phyloP scores from a whole-genome alignment of 1,140 invertebrate genomes.

The Oppia nitens region DNA sequence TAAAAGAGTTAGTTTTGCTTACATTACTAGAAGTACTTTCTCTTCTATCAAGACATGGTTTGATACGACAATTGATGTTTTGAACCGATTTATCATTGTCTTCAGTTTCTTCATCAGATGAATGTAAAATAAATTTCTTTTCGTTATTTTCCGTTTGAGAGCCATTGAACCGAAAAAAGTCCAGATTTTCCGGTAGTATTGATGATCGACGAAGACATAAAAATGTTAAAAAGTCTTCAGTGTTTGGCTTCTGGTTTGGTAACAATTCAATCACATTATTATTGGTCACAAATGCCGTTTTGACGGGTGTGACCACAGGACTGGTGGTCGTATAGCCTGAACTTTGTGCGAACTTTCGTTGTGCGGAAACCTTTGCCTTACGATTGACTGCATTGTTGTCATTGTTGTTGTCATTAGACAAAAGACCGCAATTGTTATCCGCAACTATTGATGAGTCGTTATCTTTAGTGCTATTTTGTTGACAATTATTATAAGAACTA shows the following conservation, averaged over 20 bases:
- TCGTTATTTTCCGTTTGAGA: background rate
- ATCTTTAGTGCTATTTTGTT: background rate
- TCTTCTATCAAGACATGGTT: conserved; percentile 17
- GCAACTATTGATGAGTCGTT: too few relatives aligned
- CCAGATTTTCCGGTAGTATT: conserved; percentile 49
- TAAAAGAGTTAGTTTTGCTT: background rate
- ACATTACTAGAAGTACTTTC: conserved; percentile 12
- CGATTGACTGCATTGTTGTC: background rate
- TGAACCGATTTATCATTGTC: background rate
- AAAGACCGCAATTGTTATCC: too few relatives aligned
- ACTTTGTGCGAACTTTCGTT: conserved; percentile 59
- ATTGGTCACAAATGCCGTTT: conserved; percentile 36
- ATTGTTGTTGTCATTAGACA: background rate
- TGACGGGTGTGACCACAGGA: conserved; percentile 37
- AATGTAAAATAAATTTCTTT: too few relatives aligned
- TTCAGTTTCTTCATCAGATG: background rate
- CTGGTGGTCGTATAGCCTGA: conserved; percentile 46
- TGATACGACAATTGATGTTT: conserved; percentile 1
- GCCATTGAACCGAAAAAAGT: conserved; percentile 43
- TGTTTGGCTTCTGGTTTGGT: conserved; percentile 44
- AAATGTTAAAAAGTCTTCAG: conserved; percentile 77
- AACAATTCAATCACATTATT: conserved; percentile 33
- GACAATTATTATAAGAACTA: background rate
- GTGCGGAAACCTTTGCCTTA: conserved; percentile 48
- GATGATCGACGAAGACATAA: conserved; percentile 60